Evolutionary conservation across 2,888 invertebrate species (phyloP), one percentile per base, ranked within the genome.

Genomic region (Altica lythri): DNA sequence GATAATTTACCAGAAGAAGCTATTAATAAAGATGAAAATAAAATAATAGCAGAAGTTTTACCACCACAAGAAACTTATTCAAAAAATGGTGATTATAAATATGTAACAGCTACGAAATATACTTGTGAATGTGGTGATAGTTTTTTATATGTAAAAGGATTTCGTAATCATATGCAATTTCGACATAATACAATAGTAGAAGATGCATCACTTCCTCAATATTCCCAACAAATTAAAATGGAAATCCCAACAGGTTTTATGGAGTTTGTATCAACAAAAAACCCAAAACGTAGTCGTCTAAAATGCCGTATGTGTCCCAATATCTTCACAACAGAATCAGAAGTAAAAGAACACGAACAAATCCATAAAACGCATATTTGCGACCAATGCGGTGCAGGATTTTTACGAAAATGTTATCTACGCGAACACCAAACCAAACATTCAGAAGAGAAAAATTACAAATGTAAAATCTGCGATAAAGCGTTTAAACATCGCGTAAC

Each of bases 381-480:
- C 32, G 61, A 62, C 32, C 43, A 62, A 14, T 66, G 66, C 27
- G 63, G 63, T 8, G 55, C 55, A 3, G 56, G 58, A 2, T 66
- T 66, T 32, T 40, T 56, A 10, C 63, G 57, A 48, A 63, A 61
- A 47, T 47, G 48, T 13, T 63, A 66, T 30, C 54, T 66, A 32
- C 52, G 53, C 35, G 66, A 66, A 49, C 66, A 66, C 29, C 55
- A 48, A 32, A 57, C 60, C 4, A 62, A 60, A 10, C 71, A 71
- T 45, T 55, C 63, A 16, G 48, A 57, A 18, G 65, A 65, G 42
- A 64, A 60, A 25, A 60, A 57, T 5, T 66, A 67, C 43, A 57
- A 53, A 9, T 71, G 71, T 32, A 60, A 64, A 43, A 61, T 62
- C 37, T 71, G 71, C 53, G 59, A 57, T 4, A 71, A 70, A 43